Percentiles rank a stretch among this genome's conserved stretches.
These are phyloP conservation scores for Collichthys lucidus DNA, from an alignment of 2,113 vertebrate genomes.

Conservation along the genomic window DNA sequence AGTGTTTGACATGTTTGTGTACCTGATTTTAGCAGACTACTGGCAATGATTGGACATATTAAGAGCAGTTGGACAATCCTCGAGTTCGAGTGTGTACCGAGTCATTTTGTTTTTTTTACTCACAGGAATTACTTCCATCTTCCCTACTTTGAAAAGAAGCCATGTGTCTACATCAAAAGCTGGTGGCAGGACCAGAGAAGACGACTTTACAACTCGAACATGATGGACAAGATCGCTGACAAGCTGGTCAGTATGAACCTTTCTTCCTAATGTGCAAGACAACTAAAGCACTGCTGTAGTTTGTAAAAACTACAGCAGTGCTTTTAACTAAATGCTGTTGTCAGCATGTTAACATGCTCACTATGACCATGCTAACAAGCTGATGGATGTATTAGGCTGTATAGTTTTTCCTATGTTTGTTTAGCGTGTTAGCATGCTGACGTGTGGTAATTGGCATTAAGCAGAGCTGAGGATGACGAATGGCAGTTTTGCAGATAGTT, in stretches of 20 bases:
- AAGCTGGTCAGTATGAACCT: constrained; percentile 88
- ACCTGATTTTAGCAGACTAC: background rate
- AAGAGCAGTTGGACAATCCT: background rate
- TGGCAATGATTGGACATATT: background rate
- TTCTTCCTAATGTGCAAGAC: background rate
- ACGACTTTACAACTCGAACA: constrained; percentile 94
- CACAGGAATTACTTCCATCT: constrained; percentile 96
- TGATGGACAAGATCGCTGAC: constrained; percentile 96
- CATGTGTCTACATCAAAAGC: constrained; percentile 97
- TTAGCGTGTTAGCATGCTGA: background rate
- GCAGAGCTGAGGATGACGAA: background rate
- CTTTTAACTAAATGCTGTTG: too few relatives aligned
- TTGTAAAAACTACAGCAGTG: too few relatives aligned
- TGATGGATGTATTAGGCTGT: too few relatives aligned
- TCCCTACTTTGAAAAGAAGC: constrained; percentile 96
- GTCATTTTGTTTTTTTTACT: constrained; percentile 5
- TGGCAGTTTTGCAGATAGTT: background rate
- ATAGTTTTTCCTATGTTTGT: background rate
- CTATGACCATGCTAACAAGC: background rate
- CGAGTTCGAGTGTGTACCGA: background rate
- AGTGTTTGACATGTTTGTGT: background rate
- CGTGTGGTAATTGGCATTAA: background rate
- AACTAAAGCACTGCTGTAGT: too few relatives aligned
- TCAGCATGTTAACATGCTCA: background rate
- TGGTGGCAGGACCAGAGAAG: constrained; percentile 98